Conservation (phyloP, 2,888 invertebrate genomes). For the Melieria picta region DNA sequence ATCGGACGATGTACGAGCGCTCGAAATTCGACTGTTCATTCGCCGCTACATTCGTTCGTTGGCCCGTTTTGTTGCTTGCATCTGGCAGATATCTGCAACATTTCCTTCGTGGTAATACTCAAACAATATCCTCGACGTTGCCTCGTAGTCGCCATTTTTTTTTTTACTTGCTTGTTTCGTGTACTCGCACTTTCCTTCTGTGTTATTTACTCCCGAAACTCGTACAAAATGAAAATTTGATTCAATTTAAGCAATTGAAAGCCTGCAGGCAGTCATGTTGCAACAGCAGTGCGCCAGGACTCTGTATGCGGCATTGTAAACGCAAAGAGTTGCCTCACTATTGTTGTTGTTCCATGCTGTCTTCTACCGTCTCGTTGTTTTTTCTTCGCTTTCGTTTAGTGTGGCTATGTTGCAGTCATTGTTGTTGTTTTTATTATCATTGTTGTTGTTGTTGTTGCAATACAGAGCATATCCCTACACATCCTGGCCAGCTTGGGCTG, state of each 20-base stretch:
- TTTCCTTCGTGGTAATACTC: too few species aligned
- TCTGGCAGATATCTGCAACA: too few species aligned
- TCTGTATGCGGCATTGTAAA: background rate
- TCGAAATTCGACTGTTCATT: too few species aligned
- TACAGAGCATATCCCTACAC: background rate
- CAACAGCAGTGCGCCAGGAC: background rate
- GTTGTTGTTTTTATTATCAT: background rate
- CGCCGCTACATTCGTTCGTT: too few species aligned
- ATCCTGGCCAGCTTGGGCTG: background rate
- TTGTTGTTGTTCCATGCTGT: background rate
- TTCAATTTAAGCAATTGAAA: slow-evolving; percentile 25
- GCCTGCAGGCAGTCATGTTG: slow-evolving; percentile 14
- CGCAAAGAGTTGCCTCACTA: background rate
- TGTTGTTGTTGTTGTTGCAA: background rate
- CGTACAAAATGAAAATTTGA: slow-evolving; percentile 22
- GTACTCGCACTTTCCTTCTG: too few species aligned
- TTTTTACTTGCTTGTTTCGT: too few species aligned
- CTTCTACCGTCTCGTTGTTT: background rate
- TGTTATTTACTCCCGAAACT: too few species aligned
- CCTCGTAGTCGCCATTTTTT: too few species aligned
- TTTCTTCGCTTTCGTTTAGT: slow-evolving; percentile 2
- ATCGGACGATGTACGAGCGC: too few species aligned
- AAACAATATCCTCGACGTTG: too few species aligned
- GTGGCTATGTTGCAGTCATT: background rate
- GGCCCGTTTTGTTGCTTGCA: too few species aligned